phyloP scores from a whole-genome alignment of 2,113 vertebrate genomes.

The Nannospalax galili region DNA sequence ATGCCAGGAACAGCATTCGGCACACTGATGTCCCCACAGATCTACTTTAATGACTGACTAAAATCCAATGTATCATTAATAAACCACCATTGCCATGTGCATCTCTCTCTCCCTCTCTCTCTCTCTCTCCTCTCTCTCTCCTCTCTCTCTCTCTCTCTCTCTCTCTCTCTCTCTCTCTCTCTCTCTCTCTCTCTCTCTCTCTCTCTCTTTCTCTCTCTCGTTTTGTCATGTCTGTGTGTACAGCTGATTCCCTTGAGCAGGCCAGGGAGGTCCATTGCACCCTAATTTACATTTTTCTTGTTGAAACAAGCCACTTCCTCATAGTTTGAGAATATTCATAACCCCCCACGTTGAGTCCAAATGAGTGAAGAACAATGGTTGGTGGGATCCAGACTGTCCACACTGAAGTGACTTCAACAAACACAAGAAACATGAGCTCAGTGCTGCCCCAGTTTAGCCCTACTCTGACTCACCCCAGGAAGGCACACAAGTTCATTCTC shows the following conservation, averaged over 20 bases:
- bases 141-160: too few species aligned
- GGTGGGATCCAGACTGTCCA: not conserved
- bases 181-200: too few species aligned
- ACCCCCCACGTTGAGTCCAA: not conserved
- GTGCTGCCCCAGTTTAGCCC: not conserved
- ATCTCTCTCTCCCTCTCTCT: too few species aligned
- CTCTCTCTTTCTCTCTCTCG: too few species aligned
- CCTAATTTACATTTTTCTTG: not conserved
- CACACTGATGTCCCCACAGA: slow-evolving; percentile 67
- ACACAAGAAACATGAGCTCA: not conserved
- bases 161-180: too few species aligned
- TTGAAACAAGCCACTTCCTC: slow-evolving; percentile 47
- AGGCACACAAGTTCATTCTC: not conserved
- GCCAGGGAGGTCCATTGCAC: not conserved
- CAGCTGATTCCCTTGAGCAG: not conserved
- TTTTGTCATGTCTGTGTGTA: not conserved
- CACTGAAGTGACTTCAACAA: not conserved
- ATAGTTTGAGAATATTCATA: slow-evolving; percentile 36
- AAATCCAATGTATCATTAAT: slow-evolving; percentile 63
- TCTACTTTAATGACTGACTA: slow-evolving; percentile 57
- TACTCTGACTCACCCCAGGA: not conserved
- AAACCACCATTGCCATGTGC: not conserved
- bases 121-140: too few species aligned
- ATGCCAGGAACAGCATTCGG: slow-evolving; percentile 68
- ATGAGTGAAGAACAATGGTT: slow-evolving; percentile 5